Evolutionary conservation across 2,797 vertebrate species (phyloP), one percentile per base, ranked within the genome.

Genomic region (Anolis apletophallus): DNA sequence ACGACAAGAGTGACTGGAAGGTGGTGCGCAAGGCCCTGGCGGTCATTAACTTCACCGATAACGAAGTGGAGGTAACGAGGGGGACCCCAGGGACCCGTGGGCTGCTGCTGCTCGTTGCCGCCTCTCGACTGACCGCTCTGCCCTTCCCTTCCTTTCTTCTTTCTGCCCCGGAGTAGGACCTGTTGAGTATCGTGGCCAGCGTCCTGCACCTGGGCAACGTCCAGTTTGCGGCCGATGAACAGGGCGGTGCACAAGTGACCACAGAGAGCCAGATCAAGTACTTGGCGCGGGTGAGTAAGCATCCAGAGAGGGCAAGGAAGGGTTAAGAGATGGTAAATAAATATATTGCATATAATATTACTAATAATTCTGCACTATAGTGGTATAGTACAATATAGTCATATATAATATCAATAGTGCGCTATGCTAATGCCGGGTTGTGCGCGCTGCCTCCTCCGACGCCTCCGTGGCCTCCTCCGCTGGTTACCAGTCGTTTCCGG

Each of bases 1-100:
- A 98, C 2, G 99, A 99, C 86, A 99, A 98, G 95, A 99, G 95
- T 0, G 99, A 99, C 55, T 99, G 99, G 99, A 99, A 98, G 94
- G 87, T 96, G 0, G 98, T 99, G 94, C 97, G 96, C 91, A 98
- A 97, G 95, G 99, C 98, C 1, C 93, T 99, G 92, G 96, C 95
- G 0, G 93, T 99, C 90, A 99, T 99, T 0, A 97, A 98, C 94
- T 99, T 99, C 96, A 98, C 90, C 0, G 97, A 98, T 78, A 97
- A 95, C 0, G 99, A 99, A 46, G 97, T 99, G 83, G 99, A 99
- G 98, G 99, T 99, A 79, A 2, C 1, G 3, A 1, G 2, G 29
- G 75, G 85, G 34, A 46, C 23, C 17, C 40, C 32, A 34, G 69
- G 1, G 14, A 1, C 59, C 23, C 8, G 1, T 6, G 3, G 19